Conservation (phyloP, 2,113 vertebrate species). For the Chionodraco myersi region DNA sequence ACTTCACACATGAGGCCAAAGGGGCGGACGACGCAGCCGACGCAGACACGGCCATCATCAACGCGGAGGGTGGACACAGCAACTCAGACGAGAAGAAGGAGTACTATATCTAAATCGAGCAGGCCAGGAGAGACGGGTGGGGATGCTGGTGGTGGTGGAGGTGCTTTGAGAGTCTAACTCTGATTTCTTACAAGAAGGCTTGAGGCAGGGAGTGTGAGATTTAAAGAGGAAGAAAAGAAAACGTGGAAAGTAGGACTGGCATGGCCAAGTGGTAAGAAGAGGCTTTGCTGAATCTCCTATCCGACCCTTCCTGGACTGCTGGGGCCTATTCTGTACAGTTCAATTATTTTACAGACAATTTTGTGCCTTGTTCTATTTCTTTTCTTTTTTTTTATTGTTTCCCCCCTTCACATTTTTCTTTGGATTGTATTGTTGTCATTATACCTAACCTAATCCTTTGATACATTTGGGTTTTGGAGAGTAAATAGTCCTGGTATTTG, state of each 20-base stretch:
- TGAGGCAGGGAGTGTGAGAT: conserved; percentile 32
- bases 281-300: conserved; percentile 87
- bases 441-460: conserved; percentile 59
- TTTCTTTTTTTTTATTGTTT: conserved; percentile 72
- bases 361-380: conserved; percentile 98
- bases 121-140: conserved; percentile 75
- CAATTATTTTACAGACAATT: conserved; percentile 95
- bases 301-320: conserved; percentile 87
- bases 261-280: conserved; percentile 86
- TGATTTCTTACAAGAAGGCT: conserved; percentile 57
- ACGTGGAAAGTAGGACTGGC: conserved; percentile 81
- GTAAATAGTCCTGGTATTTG: conserved; percentile 63
- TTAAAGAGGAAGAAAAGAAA: conserved; percentile 55
- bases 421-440: conserved; percentile 59
- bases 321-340: conserved; percentile 92
- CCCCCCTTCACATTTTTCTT: conserved; percentile 80
- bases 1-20: conserved; percentile 99
- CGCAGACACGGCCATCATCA: conserved; percentile 99
- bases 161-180: conserved; percentile 61
- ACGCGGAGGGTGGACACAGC: conserved; percentile 98
- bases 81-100: conserved; percentile 99
- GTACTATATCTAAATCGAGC: conserved; percentile 95
- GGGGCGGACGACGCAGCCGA: conserved; percentile 97
- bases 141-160: conserved; percentile 49
- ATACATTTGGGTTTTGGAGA: conserved; percentile 70